Base-by-base conservation (phyloP, 2,797 vertebrate genomes). In the Sciurus carolinensis region DNA sequence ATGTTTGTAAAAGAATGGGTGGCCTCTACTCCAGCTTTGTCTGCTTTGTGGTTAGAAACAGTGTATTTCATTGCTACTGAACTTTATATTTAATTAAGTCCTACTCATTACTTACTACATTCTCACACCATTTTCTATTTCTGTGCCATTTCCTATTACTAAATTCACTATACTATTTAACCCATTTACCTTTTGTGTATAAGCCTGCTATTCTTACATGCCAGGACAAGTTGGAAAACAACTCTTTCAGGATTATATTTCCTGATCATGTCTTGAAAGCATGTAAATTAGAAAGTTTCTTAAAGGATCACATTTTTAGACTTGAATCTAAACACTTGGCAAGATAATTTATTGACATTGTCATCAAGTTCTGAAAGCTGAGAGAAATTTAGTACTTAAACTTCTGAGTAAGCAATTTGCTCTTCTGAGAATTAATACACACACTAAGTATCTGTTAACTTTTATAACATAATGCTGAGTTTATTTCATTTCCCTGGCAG, bases 41-140 rank as follows among this genome's bases (percentile, higher is more conserved):
- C 26, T 64, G 9, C 7, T 79, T 83, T 50, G 17, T 50, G 54
- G 18, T 33, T 77, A 39, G 30, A 83, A 66, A 42, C 59, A 87
- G 39, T 17, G 52, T 26, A n/a, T 17, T 93, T 91, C n/a, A 73
- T 26, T 66, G 12, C 47, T 44, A 62, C 22, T 18, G 17, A 81
- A 71, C 66, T 89, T 95, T 84, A 62, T 24, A 52, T 81, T 64
- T 91, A 62, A 54, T 67, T 59, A 87, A 96, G 33, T 87, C 4
- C 20, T 71, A 75, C 28, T 66, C 73, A 77, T 26, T 11, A 59
- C 7, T 82, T 4, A 66, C 47, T 85, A 77, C 5, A 59, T 14
- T 87, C 57, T 84, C 24, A 62, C 6, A 10, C 2, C 50, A 71
- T 75, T 81, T 95, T 93, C 42, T 87, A 13, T 83, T 84, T 83